Conservation (phyloP, 2,797 vertebrate genomes). For the Apodemus agrarius region DNA sequence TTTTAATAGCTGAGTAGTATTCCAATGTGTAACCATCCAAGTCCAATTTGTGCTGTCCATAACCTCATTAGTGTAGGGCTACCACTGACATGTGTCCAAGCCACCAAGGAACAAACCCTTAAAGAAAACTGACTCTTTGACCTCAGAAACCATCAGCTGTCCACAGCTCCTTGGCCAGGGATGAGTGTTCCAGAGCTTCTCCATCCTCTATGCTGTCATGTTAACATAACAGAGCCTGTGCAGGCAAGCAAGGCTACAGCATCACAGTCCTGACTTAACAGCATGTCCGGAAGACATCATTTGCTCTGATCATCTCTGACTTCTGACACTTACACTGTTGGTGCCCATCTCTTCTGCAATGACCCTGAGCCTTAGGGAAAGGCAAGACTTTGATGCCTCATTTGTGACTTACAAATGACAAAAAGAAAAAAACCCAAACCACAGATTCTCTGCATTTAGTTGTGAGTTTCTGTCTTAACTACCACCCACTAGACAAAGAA, state of each 20-base stretch:
- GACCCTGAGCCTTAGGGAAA: background rate
- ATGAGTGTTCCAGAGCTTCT: background rate
- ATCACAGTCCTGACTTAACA: background rate
- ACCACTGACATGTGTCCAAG: background rate
- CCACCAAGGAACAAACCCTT: background rate
- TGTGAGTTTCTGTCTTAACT: background rate
- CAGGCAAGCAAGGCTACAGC: background rate
- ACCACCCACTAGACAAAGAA: background rate
- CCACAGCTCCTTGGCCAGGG: background rate
- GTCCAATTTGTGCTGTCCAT: background rate
- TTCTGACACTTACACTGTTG: background rate
- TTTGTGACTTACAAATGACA: background rate
- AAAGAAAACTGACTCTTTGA: background rate
- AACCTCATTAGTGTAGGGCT: background rate
- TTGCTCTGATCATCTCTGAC: background rate
- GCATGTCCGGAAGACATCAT: background rate
- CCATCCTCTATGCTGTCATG: background rate
- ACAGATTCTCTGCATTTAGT: background rate
- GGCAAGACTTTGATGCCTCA: background rate
- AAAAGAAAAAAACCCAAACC: background rate
- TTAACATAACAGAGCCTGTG: background rate
- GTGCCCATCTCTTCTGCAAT: background rate
- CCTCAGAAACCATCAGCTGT: background rate
- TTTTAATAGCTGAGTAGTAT: background rate
- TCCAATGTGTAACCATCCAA: too few relatives aligned